Base-by-base conservation (phyloP, 2,113 vertebrate species). In the Brachyistius frenatus region DNA sequence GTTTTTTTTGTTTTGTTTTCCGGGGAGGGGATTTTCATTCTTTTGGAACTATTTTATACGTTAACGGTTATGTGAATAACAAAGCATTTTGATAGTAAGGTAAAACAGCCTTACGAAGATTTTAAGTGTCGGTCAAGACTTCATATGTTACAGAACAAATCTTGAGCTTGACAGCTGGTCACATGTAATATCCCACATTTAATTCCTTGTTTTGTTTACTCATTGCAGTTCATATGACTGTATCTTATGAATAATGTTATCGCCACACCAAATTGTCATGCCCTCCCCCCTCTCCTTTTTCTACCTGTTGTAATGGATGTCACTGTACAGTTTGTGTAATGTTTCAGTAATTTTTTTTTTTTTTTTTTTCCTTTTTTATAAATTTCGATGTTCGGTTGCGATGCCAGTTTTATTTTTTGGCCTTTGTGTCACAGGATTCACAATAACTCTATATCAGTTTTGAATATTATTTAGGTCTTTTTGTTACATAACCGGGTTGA, bases 321-420 rank as follows among this genome's bases (percentile, higher is more conserved):
- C 94, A 93, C 90, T 95, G 94, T 95, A 95, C 94, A 95, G 93
- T 94, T 95, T 94, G 94, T 95, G 94, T 94, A 95, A 95, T 93
- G 92, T 95, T 94, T 94, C 88, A 91, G 86, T 92, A 87, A 93
- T 91, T 92, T 82, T 91, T 87, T 83, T 72, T 78, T 62, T 86
- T 52, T 52, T 52, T 16, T 52, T 46, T 46, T 77, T 64, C 84
- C 86, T 69, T 85, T 92, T 94, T 94, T 94, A 92, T 93, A 93
- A 86, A 91, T 86, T 89, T 89, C 66, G 74, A 78, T 77, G 72
- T 90, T 89, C 86, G 73, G 75, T 89, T 78, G 85, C 84, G 70
- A 89, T 88, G 82, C 82, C 75, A 80, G 50, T 86, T 90, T 94
- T 85, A 71, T 86, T 68, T 87, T 66, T 93, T 93, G 87, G 84